Evolutionary conservation across 2,797 vertebrate species (phyloP).

Genomic region (Delichon dasypus): DNA sequence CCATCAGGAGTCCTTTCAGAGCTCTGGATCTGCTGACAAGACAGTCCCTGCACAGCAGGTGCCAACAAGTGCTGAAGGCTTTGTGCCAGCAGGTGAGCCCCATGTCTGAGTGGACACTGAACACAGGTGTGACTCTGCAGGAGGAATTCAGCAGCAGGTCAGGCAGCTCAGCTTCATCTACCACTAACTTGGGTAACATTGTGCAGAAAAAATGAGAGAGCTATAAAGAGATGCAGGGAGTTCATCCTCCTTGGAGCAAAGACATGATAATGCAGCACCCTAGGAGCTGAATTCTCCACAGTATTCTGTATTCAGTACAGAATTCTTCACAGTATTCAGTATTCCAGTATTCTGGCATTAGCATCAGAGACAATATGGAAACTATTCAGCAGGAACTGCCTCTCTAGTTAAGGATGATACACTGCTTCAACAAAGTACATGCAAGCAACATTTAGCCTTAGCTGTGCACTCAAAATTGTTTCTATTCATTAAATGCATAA

Average conservation of each 20-base stretch:
- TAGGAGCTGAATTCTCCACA: background rate
- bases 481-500: background rate
- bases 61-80: background rate
- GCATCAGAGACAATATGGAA: background rate
- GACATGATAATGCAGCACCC: background rate
- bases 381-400: background rate
- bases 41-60: background rate
- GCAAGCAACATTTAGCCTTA: background rate
- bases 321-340: background rate
- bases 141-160: background rate
- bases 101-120: background rate
- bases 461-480: background rate
- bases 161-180: background rate
- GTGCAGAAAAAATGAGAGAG: background rate
- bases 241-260: background rate
- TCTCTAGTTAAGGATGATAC: background rate
- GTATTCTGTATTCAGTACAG: background rate
- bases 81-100: background rate
- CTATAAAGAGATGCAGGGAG: background rate
- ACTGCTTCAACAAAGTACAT: background rate
- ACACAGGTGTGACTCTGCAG: background rate
- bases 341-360: background rate
- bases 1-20: background rate
- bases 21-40: background rate
- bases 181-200: background rate